These are phyloP conservation scores for Stenoptilia bipunctidactyla DNA, from an alignment of 2,888 invertebrate genomes.

Conservation along the genomic window DNA sequence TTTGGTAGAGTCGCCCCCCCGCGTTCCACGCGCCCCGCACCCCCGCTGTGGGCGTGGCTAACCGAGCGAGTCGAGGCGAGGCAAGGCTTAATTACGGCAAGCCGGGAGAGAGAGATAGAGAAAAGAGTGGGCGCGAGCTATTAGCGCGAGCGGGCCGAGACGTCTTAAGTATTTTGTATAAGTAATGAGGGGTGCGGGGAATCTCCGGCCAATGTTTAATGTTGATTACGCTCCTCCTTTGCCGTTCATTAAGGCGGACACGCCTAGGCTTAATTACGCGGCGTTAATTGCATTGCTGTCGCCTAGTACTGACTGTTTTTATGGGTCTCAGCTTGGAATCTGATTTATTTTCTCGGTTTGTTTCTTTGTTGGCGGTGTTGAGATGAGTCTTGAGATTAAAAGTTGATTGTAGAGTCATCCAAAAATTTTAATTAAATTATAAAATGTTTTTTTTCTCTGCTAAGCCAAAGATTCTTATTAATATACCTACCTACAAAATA, in stretches of 20 bases:
- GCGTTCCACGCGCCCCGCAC: constrained; percentile 20
- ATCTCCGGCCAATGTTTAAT: constrained; percentile 72
- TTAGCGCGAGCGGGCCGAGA: constrained; percentile 74
- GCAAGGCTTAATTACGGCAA: constrained; percentile 67
- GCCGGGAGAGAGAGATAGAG: constrained; percentile 63
- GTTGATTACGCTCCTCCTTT: constrained; percentile 68
- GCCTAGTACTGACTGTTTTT: constrained; percentile 9
- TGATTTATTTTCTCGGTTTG: no score
- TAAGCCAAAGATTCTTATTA: no score
- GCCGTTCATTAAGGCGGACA: constrained; percentile 66
- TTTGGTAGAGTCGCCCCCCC: constrained; percentile 30
- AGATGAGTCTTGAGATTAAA: no score
- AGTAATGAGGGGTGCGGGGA: constrained; percentile 69
- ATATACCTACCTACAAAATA: no score
- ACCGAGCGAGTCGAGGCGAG: constrained; percentile 60
- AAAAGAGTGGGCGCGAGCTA: constrained; percentile 73
- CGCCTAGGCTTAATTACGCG: constrained; percentile 67
- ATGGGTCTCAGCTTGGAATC: not conserved
- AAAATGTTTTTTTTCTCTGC: no score
- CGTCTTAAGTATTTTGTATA: constrained; percentile 73
- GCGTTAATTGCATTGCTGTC: constrained; percentile 44
- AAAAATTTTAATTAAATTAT: no score
- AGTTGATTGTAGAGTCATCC: no score
- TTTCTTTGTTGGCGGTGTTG: no score
- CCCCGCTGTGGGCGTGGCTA: constrained; percentile 44